Evolutionary conservation across 1,140 invertebrate species (phyloP).

Genomic region (Eupeodes corollae): DNA sequence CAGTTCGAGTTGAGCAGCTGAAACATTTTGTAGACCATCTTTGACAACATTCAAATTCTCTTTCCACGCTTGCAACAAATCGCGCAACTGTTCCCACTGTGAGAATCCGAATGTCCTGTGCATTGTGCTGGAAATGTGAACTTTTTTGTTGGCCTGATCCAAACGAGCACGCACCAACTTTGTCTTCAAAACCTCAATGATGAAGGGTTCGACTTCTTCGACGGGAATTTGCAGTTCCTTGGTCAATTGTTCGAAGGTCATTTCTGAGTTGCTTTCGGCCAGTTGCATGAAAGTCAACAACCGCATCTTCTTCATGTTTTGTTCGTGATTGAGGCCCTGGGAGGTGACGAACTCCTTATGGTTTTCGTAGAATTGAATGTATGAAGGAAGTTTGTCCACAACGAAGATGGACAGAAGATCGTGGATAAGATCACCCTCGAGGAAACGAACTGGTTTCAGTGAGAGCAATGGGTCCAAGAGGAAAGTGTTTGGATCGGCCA

Average conservation of each 20-base stretch:
- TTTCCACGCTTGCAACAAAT: conserved; percentile 78
- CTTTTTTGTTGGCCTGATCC: conserved; percentile 78
- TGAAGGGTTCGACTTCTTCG: conserved; percentile 86
- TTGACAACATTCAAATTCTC: conserved; percentile 65
- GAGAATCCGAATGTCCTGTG: conserved; percentile 86
- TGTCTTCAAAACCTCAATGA: conserved; percentile 94
- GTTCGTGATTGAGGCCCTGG: conserved; percentile 84
- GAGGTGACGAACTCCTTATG: conserved; percentile 88
- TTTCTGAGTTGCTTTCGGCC: conserved; percentile 82
- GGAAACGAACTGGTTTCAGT: conserved; percentile 86
- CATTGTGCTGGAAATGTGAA: conserved; percentile 85
- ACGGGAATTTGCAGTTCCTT: conserved; percentile 75
- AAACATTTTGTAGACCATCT: conserved; percentile 68
- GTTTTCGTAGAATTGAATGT: conserved; percentile 82
- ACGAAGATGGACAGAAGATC: conserved; percentile 94
- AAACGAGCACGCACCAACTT: conserved; percentile 86
- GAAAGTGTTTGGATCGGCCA: conserved; percentile 91
- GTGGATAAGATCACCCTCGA: conserved; percentile 93
- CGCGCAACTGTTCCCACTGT: conserved; percentile 83
- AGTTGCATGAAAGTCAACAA: conserved; percentile 93
- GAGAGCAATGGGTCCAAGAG: conserved; percentile 85
- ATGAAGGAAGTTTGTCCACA: conserved; percentile 80
- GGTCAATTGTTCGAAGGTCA: conserved; percentile 79
- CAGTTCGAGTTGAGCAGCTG: conserved; percentile 29
- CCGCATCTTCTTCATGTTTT: conserved; percentile 94